Conservation (phyloP, 2,888 invertebrate species). For the Cosmia trapezina region DNA sequence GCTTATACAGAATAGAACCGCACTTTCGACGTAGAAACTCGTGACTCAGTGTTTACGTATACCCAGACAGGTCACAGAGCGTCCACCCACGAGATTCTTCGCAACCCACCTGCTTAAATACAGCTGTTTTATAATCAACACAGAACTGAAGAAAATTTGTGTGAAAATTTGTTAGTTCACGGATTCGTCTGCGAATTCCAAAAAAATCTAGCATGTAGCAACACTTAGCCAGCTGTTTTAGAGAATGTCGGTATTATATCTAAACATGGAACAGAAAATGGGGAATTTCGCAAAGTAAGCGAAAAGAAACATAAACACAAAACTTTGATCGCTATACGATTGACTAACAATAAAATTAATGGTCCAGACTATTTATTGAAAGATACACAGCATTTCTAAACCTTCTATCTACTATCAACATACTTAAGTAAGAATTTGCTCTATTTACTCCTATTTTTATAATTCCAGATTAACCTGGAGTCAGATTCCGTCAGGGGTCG, state of each 20-base stretch:
- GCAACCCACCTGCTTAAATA: conserved; percentile 29
- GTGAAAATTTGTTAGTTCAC: conserved; percentile 12
- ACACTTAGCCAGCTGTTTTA: neutral
- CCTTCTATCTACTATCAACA: neutral
- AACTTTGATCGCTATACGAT: neutral
- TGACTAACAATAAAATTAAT: neutral
- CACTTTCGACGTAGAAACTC: conserved; percentile 1
- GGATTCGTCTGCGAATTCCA: conserved; percentile 14
- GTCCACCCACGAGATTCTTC: conserved; percentile 25
- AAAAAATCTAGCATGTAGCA: neutral
- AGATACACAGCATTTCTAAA: neutral
- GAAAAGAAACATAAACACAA: neutral
- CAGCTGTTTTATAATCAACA: conserved; percentile 37
- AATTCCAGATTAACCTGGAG: conserved; percentile 74
- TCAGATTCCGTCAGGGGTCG: conserved; percentile 79
- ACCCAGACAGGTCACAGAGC: conserved; percentile 47
- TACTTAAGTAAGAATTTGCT: neutral
- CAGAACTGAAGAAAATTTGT: conserved; percentile 1
- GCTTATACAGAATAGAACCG: conserved; percentile 28
- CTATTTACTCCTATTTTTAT: conserved; percentile 16
- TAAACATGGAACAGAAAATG: conserved; percentile 2
- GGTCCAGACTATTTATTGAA: neutral
- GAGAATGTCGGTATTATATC: conserved; percentile 18
- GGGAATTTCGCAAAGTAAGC: neutral
- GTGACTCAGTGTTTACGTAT: conserved; percentile 45